Evolutionary conservation across 1,140 invertebrate species (phyloP).

Genomic region (Lysiphlebus fabarum): DNA sequence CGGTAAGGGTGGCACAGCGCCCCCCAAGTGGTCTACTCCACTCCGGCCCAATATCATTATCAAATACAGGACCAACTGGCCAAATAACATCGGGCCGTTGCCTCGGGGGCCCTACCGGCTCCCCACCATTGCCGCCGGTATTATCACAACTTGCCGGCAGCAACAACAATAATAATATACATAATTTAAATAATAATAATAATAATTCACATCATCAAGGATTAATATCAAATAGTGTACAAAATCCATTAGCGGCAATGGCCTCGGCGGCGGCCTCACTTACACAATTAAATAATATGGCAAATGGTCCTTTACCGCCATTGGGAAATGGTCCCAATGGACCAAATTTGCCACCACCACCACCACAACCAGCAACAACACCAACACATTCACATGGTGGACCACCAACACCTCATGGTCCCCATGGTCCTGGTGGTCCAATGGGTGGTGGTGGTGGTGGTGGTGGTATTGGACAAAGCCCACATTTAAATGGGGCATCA

Average conservation of each 20-base stretch:
- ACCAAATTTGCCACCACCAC: slow-evolving; percentile 44
- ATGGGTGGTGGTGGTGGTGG: slow-evolving; percentile 20
- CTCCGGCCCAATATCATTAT: slow-evolving; percentile 48
- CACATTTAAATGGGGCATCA: slow-evolving; percentile 52
- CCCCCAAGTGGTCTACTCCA: slow-evolving; percentile 55
- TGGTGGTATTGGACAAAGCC: slow-evolving; percentile 28
- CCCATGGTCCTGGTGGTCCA: slow-evolving; percentile 19
- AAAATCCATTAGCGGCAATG: slow-evolving; percentile 51
- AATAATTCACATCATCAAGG: background rate
- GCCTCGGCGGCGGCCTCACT: slow-evolving; percentile 50
- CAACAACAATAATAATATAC: slow-evolving; percentile 21
- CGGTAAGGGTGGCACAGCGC: slow-evolving; percentile 56
- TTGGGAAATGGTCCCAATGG: slow-evolving; percentile 42
- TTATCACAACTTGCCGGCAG: slow-evolving; percentile 26
- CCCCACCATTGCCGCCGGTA: slow-evolving; percentile 45
- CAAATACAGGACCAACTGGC: slow-evolving; percentile 34
- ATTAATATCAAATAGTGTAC: slow-evolving; percentile 27
- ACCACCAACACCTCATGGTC: slow-evolving; percentile 44
- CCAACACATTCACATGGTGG: slow-evolving; percentile 45
- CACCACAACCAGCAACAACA: slow-evolving; percentile 49
- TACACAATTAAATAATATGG: slow-evolving; percentile 53
- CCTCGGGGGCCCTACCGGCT: slow-evolving; percentile 47
- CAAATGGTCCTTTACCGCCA: slow-evolving; percentile 49
- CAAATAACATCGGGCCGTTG: slow-evolving; percentile 44
- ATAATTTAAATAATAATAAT: slow-evolving; percentile 18